Evolutionary conservation across 2,888 invertebrate species (phyloP).

Genomic region (Drosophila buzzatii): DNA sequence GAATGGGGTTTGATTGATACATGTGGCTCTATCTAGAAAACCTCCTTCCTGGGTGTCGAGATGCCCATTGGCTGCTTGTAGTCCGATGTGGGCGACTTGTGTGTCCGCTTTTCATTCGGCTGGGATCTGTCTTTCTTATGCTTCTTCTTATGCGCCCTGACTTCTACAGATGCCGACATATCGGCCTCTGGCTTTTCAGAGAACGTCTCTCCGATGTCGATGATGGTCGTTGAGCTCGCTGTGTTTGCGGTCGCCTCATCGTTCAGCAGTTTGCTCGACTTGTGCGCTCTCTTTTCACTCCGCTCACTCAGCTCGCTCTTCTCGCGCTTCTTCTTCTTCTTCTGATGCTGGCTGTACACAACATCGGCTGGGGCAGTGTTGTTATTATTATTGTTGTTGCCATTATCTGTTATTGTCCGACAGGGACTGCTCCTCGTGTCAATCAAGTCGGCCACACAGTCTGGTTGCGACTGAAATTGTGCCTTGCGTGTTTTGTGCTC

Average conservation of each 20-base stretch:
- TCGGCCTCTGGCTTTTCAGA: neutral
- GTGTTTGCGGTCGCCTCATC: neutral
- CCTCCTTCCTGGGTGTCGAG: constrained; percentile 95
- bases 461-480: constrained; percentile 7
- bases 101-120: constrained; percentile 80
- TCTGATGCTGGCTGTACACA: constrained; percentile 50
- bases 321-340: constrained; percentile 41
- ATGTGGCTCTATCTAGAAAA: constrained; percentile 85
- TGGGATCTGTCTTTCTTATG: constrained; percentile 83
- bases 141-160: constrained; percentile 76
- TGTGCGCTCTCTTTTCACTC: constrained; percentile 71
- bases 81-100: constrained; percentile 84
- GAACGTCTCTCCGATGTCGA: constrained; percentile 36
- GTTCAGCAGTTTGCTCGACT: constrained; percentile 33
- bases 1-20: constrained; percentile 10
- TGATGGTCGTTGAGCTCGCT: constrained; percentile 39
- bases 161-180: constrained; percentile 67
- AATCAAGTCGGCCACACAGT: constrained; percentile 49
- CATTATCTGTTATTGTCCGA: constrained; percentile 27
- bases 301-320: constrained; percentile 46
- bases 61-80: constrained; percentile 97
- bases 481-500: constrained; percentile 50
- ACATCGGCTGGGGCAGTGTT: constrained; percentile 41
- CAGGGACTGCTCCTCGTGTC: constrained; percentile 56
- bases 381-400: constrained; percentile 47